Conservation (phyloP, 1,140 invertebrate genomes). For the Notospermus geniculatus region DNA sequence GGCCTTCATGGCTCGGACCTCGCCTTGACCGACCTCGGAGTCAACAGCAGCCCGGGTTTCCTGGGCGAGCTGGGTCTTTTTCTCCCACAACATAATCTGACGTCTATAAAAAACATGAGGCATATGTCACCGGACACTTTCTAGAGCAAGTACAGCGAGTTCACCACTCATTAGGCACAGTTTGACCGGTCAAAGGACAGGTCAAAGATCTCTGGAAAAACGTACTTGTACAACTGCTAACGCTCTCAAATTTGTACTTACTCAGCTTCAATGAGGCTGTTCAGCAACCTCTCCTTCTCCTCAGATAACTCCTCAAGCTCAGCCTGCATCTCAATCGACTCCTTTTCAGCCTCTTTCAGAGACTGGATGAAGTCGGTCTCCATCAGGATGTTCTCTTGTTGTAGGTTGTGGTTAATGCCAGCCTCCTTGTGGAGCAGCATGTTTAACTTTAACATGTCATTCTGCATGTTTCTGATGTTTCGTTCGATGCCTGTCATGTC, state of each 20-base stretch:
- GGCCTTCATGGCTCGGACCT: conserved; percentile 54
- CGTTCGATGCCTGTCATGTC: conserved; percentile 49
- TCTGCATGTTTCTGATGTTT: conserved; percentile 48
- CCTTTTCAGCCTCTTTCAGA: conserved; percentile 52
- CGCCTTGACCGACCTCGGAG: conserved; percentile 54
- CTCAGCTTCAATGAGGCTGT: conserved; percentile 56
- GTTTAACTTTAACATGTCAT: conserved; percentile 55
- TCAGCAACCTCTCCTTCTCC: conserved; percentile 54
- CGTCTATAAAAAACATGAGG: conserved; percentile 34
- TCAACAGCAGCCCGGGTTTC: conserved; percentile 56
- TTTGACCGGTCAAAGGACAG: no score
- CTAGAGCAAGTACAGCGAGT: no score
- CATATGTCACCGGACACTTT: not conserved
- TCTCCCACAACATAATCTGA: conserved; percentile 58
- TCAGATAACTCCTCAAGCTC: conserved; percentile 47
- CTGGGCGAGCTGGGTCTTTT: conserved; percentile 55
- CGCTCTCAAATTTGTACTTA: conserved; percentile 38
- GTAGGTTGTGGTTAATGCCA: conserved; percentile 37
- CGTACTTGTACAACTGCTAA: no score
- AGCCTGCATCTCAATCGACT: conserved; percentile 47
- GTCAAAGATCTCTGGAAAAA: no score
- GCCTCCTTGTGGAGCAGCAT: conserved; percentile 45
- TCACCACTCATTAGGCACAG: no score
- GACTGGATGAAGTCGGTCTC: conserved; percentile 51
- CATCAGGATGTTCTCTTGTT: conserved; percentile 47